phyloP scores from a whole-genome alignment of 2,888 invertebrate genomes.

The Tortricodes alternella region DNA sequence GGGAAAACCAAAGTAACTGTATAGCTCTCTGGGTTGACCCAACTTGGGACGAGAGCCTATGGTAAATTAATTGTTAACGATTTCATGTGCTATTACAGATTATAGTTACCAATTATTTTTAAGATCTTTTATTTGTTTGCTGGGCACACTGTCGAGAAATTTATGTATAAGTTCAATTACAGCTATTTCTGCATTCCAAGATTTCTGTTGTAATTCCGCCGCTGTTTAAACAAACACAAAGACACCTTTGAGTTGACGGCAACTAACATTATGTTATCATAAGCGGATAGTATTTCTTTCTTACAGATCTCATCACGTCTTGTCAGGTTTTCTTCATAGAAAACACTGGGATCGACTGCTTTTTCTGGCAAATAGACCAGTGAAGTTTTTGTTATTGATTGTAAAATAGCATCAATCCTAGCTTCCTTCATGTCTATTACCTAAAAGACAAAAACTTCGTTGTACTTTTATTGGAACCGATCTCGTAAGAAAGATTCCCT shows the following conservation, averaged over 20 bases:
- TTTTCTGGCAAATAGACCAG: conserved; percentile 84
- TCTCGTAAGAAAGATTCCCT: too few species aligned
- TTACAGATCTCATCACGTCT: conserved; percentile 79
- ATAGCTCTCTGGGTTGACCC: neutral
- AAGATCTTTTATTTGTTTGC: conserved; percentile 79
- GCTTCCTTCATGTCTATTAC: conserved; percentile 89
- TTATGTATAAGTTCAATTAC: conserved; percentile 90
- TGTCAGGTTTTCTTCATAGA: conserved; percentile 84
- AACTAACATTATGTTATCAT: neutral
- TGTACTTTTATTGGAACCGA: too few species aligned
- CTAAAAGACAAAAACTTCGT: conserved; percentile 47
- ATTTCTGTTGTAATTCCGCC: conserved; percentile 67
- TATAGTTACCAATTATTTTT: conserved; percentile 82
- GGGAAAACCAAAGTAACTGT: too few species aligned
- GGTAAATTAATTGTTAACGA: neutral
- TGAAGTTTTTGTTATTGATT: conserved; percentile 82
- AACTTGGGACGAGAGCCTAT: too few species aligned
- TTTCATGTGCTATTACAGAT: neutral
- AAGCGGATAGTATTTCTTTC: neutral
- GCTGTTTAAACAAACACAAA: conserved; percentile 45
- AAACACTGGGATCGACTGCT: conserved; percentile 84
- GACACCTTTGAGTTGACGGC: neutral
- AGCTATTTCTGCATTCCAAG: conserved; percentile 86
- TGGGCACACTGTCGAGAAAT: conserved; percentile 85
- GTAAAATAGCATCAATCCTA: conserved; percentile 86